Percentiles rank a stretch among this genome's conserved stretches.
phyloP scores from a whole-genome alignment of 64 coral and sea anemone genomes.

The Montipora sp. region DNA sequence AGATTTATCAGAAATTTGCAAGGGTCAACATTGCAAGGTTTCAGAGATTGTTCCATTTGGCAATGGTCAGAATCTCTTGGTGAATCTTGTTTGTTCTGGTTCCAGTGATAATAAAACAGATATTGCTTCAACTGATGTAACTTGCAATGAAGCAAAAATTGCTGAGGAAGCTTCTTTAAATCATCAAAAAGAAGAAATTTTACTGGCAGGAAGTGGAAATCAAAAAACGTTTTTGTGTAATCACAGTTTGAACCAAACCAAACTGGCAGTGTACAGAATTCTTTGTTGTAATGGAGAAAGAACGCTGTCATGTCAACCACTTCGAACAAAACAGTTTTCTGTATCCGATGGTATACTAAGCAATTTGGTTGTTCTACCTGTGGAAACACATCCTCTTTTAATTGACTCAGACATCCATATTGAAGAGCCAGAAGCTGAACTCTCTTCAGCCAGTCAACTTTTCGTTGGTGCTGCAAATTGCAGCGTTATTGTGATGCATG shows the following conservation, averaged over 20 bases:
- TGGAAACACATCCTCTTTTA: slow-evolving; percentile 53
- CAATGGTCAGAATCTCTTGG: slow-evolving; percentile 77
- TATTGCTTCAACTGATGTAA: background rate
- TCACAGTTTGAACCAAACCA: slow-evolving; percentile 30
- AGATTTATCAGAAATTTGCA: slow-evolving; percentile 55
- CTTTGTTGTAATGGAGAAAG: slow-evolving; percentile 13
- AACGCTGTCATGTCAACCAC: slow-evolving; percentile 61
- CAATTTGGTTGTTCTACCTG: slow-evolving; percentile 63
- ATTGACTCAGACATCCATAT: slow-evolving; percentile 16
- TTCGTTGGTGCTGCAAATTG: slow-evolving; percentile 29
- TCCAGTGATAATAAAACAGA: background rate
- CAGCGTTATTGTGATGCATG: slow-evolving; percentile 70
- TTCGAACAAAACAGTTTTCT: slow-evolving; percentile 31
- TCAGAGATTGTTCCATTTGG: slow-evolving; percentile 75
- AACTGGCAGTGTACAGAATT: slow-evolving; percentile 50
- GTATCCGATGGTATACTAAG: slow-evolving; percentile 47
- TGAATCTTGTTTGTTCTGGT: slow-evolving; percentile 47
- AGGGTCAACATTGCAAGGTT: slow-evolving; percentile 17
- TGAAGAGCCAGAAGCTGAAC: slow-evolving; percentile 9
- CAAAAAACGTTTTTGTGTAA: background rate
- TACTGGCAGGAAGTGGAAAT: background rate
- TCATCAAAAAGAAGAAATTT: background rate
- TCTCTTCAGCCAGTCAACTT: background rate
- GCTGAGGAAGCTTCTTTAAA: background rate
- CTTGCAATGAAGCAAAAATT: background rate